Evolutionary conservation across 2,113 vertebrate species (phyloP).

Genomic region (Chamaetylas fuelleborni): DNA sequence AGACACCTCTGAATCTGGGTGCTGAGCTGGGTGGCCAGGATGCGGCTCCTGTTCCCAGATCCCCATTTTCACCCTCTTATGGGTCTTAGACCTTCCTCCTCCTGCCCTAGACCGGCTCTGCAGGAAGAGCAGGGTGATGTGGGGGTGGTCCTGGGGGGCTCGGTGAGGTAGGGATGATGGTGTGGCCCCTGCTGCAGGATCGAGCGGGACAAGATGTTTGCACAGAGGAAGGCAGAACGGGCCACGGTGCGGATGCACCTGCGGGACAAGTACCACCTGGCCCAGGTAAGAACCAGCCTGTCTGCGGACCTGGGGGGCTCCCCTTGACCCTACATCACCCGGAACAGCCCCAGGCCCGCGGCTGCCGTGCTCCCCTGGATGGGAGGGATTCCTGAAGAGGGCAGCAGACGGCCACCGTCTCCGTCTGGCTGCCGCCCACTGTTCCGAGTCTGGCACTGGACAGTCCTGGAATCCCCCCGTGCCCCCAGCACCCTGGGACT

Average conservation of each 20-base stretch:
- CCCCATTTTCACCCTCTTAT: neutral
- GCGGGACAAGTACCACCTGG: slow-evolving; percentile 75
- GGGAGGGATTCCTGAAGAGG: slow-evolving; percentile 37
- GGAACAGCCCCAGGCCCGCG: neutral
- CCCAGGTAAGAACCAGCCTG: slow-evolving; percentile 56
- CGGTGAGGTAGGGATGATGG: neutral
- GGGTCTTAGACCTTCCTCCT: neutral
- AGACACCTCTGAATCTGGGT: neutral
- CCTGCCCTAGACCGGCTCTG: neutral
- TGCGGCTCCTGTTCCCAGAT: neutral
- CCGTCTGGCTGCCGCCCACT: rapidly evolving
- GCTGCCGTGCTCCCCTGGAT: neutral
- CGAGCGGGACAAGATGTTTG: slow-evolving; percentile 74
- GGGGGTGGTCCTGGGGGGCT: rapidly evolving
- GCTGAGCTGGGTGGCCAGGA: neutral
- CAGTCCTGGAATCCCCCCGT: neutral
- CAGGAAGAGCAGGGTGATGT: neutral
- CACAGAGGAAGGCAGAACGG: slow-evolving; percentile 73
- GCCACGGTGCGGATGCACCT: slow-evolving; percentile 72
- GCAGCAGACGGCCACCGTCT: slow-evolving; percentile 32
- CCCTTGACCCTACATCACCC: neutral
- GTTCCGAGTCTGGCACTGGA: neutral
- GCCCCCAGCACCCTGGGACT: neutral
- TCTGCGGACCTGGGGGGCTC: rapidly evolving
- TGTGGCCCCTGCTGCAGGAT: slow-evolving; percentile 57